Base-by-base conservation (phyloP, 2,113 vertebrate genomes). In the Leucosticte australis region DNA sequence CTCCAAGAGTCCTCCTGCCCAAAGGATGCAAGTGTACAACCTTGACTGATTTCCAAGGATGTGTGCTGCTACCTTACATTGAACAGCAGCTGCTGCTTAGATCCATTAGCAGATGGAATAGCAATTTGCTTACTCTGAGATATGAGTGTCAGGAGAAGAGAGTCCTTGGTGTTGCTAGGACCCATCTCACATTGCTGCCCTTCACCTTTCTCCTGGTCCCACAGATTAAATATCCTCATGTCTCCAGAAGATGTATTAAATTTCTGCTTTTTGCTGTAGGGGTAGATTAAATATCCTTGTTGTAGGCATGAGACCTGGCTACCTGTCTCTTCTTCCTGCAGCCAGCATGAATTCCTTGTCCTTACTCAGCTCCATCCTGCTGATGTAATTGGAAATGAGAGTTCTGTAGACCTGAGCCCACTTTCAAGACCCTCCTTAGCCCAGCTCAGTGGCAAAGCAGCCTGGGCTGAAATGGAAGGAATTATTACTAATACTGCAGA, bases 191-290 rank as follows among this genome's bases (percentile, higher is more conserved):
- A 0, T 95, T 96, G 83, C 88, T 87, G 90, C 63, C 92, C 73
- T 95, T 94, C 92, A 73, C 86, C 93, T 73, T 75, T 68, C 65
- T 87, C 56, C 76, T 60, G 52, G 67, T 92, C 39, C 52, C 47
- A 37, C 60, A 76, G 85, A 78, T 93, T 89, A 94, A 89, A 92
- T 96, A 77, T 83, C 92, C 71, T 74, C 44, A 10, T 11, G 37
- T 83, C 64, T 88, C 49, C 77, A 91, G 67, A 53, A 90, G 82
- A 41, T 83, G 84, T 89, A 93, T 97, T 90, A 55, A 94, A 87
- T 95, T 95, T 67, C 87, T 83, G 60, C n/a, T 64, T 93, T 95
- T 84, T 96, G 79, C 88, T 94, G 47, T 16, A 71, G 82, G 59
- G 62, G 30, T 35, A 63, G 96, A 94, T 96, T 90, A 77, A 30